A percentile compares a stretch with the other conserved stretches of the same genome.
Evolutionary conservation across 1,140 invertebrate genomes (phyloP).

Genomic region (Cotesia chilonis): DNA sequence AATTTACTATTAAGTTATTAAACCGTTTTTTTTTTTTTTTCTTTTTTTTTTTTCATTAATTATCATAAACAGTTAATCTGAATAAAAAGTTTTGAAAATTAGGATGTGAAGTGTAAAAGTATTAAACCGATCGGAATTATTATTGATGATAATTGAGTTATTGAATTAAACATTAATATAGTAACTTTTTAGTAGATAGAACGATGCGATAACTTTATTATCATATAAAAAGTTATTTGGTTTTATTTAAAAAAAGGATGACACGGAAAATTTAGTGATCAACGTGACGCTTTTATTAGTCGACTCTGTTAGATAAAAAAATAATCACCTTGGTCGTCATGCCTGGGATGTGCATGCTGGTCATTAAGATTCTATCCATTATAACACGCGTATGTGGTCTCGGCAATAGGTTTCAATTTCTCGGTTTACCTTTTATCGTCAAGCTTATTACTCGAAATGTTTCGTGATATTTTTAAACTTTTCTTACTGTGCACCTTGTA

Average conservation of each 20-base stretch:
- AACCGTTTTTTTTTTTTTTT: not conserved
- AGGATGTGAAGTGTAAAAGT: not conserved
- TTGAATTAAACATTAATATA: not conserved
- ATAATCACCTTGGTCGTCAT: not conserved
- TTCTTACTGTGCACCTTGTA: not conserved
- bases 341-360: conserved; percentile 1
- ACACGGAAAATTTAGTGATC: conserved; percentile 4
- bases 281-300: not conserved
- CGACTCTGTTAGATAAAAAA: not conserved
- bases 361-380: conserved; percentile 21
- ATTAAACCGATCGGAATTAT: not conserved
- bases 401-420: conserved; percentile 22
- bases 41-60: not conserved
- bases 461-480: not conserved
- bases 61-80: no score
- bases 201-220: no score
- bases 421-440: conserved; percentile 1
- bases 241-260: not conserved
- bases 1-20: not conserved
- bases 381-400: conserved; percentile 9
- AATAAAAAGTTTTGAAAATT: not conserved
- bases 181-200: no score
- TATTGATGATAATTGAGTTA: conserved; percentile 7
- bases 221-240: no score
- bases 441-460: not conserved